Conservation (phyloP, 2,888 invertebrate species). For the Diarsia mendica region DNA sequence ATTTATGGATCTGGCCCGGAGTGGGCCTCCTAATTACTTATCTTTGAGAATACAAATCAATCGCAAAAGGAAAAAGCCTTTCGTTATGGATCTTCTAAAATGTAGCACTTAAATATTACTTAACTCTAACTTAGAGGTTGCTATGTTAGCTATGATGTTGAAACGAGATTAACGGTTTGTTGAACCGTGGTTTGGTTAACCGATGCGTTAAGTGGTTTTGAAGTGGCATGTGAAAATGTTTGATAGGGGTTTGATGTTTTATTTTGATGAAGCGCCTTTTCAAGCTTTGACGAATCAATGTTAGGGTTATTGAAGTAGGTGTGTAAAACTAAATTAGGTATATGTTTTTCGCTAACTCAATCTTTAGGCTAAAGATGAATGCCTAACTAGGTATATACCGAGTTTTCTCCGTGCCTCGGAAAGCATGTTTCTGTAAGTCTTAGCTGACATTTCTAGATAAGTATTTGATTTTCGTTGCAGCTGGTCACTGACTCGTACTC, state of each 20-base stretch:
- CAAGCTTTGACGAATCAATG: not conserved
- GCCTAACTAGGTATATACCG: too few relatives aligned
- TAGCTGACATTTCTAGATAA: too few relatives aligned
- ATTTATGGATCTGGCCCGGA: constrained; percentile 89
- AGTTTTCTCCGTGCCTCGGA: too few relatives aligned
- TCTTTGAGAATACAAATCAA: constrained; percentile 90
- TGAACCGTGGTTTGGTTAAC: constrained; percentile 43
- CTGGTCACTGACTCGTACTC: too few relatives aligned
- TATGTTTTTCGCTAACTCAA: too few relatives aligned
- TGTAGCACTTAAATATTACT: constrained; percentile 63
- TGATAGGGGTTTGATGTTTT: not conserved
- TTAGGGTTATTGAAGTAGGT: not conserved
- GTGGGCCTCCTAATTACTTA: constrained; percentile 89
- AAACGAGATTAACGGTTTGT: constrained; percentile 53
- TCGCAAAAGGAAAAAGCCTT: constrained; percentile 77
- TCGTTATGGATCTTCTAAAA: constrained; percentile 59
- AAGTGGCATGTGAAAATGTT: not conserved
- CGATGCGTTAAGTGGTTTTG: constrained; percentile 27
- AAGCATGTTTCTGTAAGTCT: too few relatives aligned
- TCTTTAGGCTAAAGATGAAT: too few relatives aligned
- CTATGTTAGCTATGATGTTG: constrained; percentile 49
- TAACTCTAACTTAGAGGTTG: constrained; percentile 45
- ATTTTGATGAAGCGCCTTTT: not conserved
- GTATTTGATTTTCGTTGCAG: too few relatives aligned
- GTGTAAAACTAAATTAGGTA: too few relatives aligned